Base-by-base conservation (phyloP, 64 coral and sea anemone species). In the Dendronephthya gigantea region DNA sequence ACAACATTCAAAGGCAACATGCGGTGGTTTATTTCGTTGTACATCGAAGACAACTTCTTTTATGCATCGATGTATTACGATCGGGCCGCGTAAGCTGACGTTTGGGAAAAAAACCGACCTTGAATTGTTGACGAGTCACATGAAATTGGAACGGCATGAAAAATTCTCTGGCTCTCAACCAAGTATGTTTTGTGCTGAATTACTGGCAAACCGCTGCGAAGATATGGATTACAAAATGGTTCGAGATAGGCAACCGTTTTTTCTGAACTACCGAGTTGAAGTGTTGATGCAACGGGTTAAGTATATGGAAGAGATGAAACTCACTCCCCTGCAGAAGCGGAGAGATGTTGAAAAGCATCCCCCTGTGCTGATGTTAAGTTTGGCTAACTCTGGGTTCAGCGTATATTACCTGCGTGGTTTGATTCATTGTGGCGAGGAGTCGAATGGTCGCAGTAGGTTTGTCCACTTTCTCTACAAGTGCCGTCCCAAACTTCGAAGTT, bases 181-280 rank as follows among this genome's bases (percentile, higher is more conserved):
- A 19, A 36, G 9, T 39, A 28, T 33, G 1, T 79, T 34, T 79
- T 79, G 72, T 79, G 28, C 36, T 17, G 72, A 79, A 79, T 39
- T 79, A 79, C 16, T 79, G 1, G 72, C 72, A 79, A 79, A 79
- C 37, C 30, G 15, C 19, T 79, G 72, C 16, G 72, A 79, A 79
- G 72, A 79, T 79, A 79, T 79, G 32, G 72, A 79, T 19, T 79
- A 79, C 72, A 79, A 79, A 29, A 79, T 79, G 72, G 36, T 79
- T 17, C 72, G 72, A 79, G 32, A 7, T 14, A 34, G 72, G 72
- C 72, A 79, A 79, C 72, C 72, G 9, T 79, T 79, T 2, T 79
- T 79, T 79, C 72, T 79, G 2, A 34, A 79, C 32, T 79, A 79
- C 22, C n/a, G 72, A 5, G 30, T 79, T 7, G 72, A 79, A 36